Conservation (phyloP, 2,113 vertebrate genomes). For the Melanocharis versteri region DNA sequence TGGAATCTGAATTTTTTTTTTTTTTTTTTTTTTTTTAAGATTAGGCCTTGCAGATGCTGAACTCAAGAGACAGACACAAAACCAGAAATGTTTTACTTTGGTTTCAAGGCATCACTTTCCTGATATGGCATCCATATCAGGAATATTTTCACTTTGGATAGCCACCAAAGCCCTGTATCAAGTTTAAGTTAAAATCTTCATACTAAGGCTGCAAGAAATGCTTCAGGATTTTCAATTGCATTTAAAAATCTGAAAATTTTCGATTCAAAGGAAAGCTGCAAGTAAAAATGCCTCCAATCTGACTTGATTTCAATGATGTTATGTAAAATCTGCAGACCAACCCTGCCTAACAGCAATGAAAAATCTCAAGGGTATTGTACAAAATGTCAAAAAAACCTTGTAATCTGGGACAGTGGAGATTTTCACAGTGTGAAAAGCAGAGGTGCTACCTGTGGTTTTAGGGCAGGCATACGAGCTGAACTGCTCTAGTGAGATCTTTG, state of each 20-base stretch:
- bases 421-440: background rate
- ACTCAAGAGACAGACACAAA: background rate
- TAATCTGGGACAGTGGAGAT: background rate
- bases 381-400: background rate
- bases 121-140: background rate
- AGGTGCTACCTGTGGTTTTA: background rate
- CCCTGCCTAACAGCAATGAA: background rate
- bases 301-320: background rate
- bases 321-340: background rate
- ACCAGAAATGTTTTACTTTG: background rate
- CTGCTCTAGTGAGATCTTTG: background rate
- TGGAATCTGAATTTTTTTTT: background rate
- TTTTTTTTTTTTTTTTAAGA: background rate
- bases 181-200: background rate
- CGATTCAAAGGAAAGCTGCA: background rate
- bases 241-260: background rate
- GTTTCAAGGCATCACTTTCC: background rate
- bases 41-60: background rate
- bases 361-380: background rate
- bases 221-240: background rate
- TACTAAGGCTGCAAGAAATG: background rate
- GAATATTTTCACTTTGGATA: background rate
- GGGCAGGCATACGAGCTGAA: background rate
- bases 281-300: background rate
- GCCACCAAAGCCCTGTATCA: background rate